These are phyloP conservation scores for Coracias cyanogaster DNA, from an alignment of 2,797 vertebrate genomes.

Conservation along the genomic window DNA sequence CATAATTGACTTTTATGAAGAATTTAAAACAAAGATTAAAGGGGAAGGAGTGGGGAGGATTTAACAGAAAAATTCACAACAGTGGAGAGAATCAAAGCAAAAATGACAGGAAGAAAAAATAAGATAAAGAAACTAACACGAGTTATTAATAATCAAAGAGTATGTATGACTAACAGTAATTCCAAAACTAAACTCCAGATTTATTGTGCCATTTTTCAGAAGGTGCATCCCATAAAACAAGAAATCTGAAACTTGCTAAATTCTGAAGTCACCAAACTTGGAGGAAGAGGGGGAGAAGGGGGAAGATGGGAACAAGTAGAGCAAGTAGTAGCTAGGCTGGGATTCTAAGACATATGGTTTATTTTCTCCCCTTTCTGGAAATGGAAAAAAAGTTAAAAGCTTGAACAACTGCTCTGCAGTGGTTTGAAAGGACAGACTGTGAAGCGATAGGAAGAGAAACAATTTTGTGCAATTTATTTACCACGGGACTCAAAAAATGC, in stretches of 20 bases:
- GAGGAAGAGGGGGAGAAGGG: rapidly evolving
- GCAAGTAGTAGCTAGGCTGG: neutral
- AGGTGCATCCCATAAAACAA: neutral
- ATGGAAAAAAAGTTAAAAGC: neutral
- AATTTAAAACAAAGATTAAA: neutral
- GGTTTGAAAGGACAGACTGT: neutral
- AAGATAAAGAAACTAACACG: neutral
- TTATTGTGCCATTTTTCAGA: neutral
- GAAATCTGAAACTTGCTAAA: neutral
- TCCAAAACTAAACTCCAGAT: neutral
- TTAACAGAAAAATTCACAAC: neutral
- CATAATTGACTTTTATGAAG: neutral
- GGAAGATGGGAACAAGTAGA: neutral
- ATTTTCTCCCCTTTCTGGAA: neutral
- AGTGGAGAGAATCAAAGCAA: neutral
- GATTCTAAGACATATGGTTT: neutral
- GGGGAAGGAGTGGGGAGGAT: neutral
- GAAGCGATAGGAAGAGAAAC: neutral
- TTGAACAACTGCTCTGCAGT: neutral
- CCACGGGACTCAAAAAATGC: neutral
- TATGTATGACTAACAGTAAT: neutral
- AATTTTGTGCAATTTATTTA: neutral
- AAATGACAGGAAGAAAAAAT: neutral
- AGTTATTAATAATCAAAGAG: neutral
- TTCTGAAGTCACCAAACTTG: neutral